Base-by-base conservation (phyloP, 64 coral and sea anemone species). In the Dendronephthya gigantea region DNA sequence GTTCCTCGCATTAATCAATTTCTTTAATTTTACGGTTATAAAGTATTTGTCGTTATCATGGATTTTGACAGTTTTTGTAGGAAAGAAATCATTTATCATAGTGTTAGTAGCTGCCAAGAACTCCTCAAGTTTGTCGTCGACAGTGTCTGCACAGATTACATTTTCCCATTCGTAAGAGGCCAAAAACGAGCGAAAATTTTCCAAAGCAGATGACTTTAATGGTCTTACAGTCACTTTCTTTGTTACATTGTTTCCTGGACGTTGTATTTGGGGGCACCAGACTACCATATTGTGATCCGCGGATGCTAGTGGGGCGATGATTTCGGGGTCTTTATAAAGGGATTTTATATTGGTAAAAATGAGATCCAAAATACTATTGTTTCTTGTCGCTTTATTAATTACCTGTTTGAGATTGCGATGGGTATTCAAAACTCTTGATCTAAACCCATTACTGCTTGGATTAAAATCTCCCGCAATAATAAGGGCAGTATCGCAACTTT, bases 41-140 rank as follows among this genome's bases (percentile, higher is more conserved):
- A 74, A 74, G 68, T 30, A 74, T 74, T 35, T 74, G 68, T 74
- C 68, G 22, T 74, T 74, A 74, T 74, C 19, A 74, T 74, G 68
- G 32, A 74, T 28, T 25, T 74, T 74, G 22, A 74, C 68, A 74
- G 68, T 74, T 74, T 74, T 74, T 28, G 22, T 28, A 25, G 68
- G 68, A 25, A 74, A 74, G 14, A 13, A 74, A 25, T 74, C 68
- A 28, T 74, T 74, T 17, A 74, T 74, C 68, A 74, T 74, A 28
- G 32, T 28, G 30, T 74, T 28, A 27, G 68, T 74, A 28, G 68
- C 30, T 25, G 68, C 32, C 11, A 74, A 28, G 32, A 74, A 74
- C 30, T 74, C 30, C 68, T 74, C 68, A 19, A 74, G 12, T 28
- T 27, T 35, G 22, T 74, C 30, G 68, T 74, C 68, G n/a, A 74